These are phyloP conservation scores for Falco berigora DNA, from an alignment of 2,797 vertebrate species.

Conservation along the genomic window DNA sequence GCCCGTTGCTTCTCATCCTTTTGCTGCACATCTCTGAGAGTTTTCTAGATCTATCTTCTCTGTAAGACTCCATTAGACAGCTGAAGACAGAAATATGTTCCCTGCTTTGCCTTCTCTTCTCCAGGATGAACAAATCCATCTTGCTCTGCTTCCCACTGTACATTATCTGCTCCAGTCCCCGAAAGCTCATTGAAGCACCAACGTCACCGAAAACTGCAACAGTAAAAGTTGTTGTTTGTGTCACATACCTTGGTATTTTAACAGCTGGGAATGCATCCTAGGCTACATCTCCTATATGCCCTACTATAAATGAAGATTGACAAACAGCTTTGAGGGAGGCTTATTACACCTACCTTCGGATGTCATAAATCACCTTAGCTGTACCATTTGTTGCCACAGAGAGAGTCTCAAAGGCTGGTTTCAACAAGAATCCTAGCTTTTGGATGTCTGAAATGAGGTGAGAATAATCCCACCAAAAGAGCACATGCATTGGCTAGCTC, in stretches of 20 bases:
- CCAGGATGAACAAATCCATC: background rate
- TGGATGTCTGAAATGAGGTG: background rate
- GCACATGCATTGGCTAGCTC: background rate
- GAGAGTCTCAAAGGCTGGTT: background rate
- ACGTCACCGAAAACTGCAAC: background rate
- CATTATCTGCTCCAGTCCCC: background rate
- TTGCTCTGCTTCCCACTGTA: background rate
- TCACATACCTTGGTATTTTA: background rate
- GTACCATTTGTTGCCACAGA: background rate
- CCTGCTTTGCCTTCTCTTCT: background rate
- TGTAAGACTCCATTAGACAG: background rate
- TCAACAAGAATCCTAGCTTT: background rate
- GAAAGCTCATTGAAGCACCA: background rate
- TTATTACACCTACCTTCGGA: background rate
- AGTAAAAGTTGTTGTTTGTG: background rate
- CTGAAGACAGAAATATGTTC: conserved; percentile 16
- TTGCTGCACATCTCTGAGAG: background rate
- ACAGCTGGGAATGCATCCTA: background rate
- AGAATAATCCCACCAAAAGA: background rate
- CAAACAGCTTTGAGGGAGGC: background rate
- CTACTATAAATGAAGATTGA: background rate
- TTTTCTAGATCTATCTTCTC: background rate
- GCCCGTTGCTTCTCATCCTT: background rate
- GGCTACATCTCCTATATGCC: background rate
- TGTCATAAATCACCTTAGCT: background rate